phyloP scores from a whole-genome alignment of 1,140 invertebrate genomes.

The Apolygus lucorum region DNA sequence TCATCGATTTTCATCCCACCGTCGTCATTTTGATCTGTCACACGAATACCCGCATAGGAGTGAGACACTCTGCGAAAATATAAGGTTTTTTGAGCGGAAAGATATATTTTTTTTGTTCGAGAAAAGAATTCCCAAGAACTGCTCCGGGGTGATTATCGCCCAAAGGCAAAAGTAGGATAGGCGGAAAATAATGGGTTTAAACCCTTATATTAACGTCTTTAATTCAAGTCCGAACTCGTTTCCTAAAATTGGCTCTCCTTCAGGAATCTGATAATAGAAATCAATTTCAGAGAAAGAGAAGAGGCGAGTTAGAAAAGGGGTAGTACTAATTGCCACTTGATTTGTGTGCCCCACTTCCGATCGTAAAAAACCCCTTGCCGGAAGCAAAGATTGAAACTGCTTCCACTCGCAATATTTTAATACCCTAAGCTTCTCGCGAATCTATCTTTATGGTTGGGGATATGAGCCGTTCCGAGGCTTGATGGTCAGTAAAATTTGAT shows the following conservation, averaged over 20 bases:
- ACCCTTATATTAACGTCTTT: constrained; percentile 9
- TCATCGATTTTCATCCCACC: not conserved
- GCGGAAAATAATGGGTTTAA: constrained; percentile 1
- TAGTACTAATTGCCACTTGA: constrained; percentile 5
- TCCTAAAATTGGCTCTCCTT: not conserved
- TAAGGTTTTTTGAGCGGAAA: too few relatives aligned
- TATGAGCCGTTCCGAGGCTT: not conserved
- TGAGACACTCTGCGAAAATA: too few relatives aligned
- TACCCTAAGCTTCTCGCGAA: not conserved
- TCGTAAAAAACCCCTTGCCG: not conserved
- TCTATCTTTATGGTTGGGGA: not conserved
- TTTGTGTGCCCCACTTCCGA: constrained; percentile 4
- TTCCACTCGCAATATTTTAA: not conserved
- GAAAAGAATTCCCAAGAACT: not conserved
- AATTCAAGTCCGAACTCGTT: not conserved
- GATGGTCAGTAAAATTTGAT: not conserved
- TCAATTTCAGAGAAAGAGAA: not conserved
- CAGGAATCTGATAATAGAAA: constrained; percentile 12
- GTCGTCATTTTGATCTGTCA: not conserved
- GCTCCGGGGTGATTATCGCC: not conserved
- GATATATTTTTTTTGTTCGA: too few relatives aligned
- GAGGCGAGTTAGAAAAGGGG: not conserved
- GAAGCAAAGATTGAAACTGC: not conserved
- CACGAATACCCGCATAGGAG: too few relatives aligned
- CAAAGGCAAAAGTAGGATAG: not conserved